Evolutionary conservation across 2,797 vertebrate genomes (phyloP), one percentile per base, ranked within the genome.

Genomic region (Arremon brunneinucha): DNA sequence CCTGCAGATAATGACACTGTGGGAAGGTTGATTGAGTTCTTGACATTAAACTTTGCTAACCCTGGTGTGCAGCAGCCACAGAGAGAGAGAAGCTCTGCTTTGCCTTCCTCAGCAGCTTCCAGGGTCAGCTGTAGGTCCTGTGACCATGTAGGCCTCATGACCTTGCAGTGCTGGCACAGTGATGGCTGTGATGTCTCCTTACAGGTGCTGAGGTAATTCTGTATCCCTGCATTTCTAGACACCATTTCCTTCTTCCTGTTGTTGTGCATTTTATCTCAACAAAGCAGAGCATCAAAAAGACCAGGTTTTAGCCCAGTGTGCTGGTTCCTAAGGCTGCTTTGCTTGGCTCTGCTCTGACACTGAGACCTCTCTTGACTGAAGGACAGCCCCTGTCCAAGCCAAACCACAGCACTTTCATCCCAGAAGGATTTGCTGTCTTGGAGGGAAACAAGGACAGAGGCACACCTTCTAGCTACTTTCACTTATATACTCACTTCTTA

Each of bases 341-440:
- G 55, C 6, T 26, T 0, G 0, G 35, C 3, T 86, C 35, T 62
- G 32, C 9, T 55, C 26, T 12, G 8, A 21, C 7, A 11, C 1
- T n/a, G 16, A 83, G 32, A 55, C 20, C 39, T 71, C 5, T 32
- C 35, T 52, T 56, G 19, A 18, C 32, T 39, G 75, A 70, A 83
- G 44, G 30, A 17, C 24, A 47, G 22, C 5, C 15, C 8, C 6
- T n/a, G 16, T 28, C 43, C 9, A 13, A 50, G 67, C 21, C 2
- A 7, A 49, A 21, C 35, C 28, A 10, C 12, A 39, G 22, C 21
- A 8, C 19, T 43, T 79, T 37, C 17, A 47, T 22, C 6, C 12
- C 35, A 62, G 21, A 34, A 69, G 21, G 12, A 23, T 23, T 82
- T 35, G n/a, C 8, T 69, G 1, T 62, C 55, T 43, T 16, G 14